phyloP scores from a whole-genome alignment of 2,113 vertebrate species.

The Platysternon megacephalum region DNA sequence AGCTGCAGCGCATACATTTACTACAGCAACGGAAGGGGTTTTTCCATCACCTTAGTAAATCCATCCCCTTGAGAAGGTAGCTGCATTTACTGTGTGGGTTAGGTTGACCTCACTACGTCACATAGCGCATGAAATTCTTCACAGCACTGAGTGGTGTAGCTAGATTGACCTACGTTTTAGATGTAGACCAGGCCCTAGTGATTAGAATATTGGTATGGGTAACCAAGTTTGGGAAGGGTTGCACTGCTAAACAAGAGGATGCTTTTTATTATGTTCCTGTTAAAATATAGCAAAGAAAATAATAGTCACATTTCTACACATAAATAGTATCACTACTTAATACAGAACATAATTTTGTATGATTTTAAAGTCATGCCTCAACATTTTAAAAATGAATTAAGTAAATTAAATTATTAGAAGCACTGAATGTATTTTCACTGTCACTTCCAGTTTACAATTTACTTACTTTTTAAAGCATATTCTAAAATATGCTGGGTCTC shows the following conservation, averaged over 20 bases:
- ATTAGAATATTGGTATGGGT: background rate
- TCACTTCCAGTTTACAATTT: background rate
- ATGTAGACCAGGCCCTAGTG: background rate
- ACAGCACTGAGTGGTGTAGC: background rate
- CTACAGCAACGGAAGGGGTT: background rate
- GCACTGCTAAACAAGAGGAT: background rate
- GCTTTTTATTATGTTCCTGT: background rate
- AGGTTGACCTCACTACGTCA: background rate
- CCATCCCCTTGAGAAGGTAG: background rate
- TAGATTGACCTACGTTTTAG: background rate
- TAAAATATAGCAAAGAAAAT: background rate
- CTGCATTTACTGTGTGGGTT: background rate
- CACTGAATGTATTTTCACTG: background rate
- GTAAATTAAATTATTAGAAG: background rate
- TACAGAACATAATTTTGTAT: background rate
- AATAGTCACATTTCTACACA: background rate
- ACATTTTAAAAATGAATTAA: background rate
- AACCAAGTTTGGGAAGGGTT: background rate
- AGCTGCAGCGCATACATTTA: background rate
- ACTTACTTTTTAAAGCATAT: background rate
- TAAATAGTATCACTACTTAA: background rate
- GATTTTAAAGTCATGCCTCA: background rate
- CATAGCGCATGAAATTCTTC: background rate
- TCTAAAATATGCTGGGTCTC: background rate
- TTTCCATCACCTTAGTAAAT: background rate